phyloP scores from a whole-genome alignment of 2,888 invertebrate species.

The Hydraecia micacea region DNA sequence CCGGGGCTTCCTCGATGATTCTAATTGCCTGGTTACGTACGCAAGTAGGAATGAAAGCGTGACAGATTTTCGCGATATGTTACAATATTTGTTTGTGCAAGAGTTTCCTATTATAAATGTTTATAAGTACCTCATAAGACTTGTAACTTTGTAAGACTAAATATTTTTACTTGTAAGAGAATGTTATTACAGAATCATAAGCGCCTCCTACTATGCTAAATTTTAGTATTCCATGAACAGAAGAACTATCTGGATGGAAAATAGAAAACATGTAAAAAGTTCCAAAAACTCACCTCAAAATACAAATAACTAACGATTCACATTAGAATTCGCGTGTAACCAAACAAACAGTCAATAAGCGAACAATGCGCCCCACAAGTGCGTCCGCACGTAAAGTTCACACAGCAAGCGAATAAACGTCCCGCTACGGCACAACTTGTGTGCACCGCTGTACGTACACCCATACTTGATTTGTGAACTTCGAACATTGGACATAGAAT shows the following conservation, averaged over 20 bases:
- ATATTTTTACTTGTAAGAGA: background rate
- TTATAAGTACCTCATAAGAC: background rate
- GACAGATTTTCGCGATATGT: slow-evolving; percentile 47
- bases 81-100: slow-evolving; percentile 1
- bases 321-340: slow-evolving; percentile 27
- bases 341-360: slow-evolving; percentile 65
- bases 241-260: background rate
- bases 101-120: slow-evolving; percentile 2
- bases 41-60: slow-evolving; percentile 55
- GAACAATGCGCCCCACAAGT: slow-evolving; percentile 69
- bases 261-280: background rate
- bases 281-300: slow-evolving; percentile 6
- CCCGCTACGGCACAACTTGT: slow-evolving; percentile 75
- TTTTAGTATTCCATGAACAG: background rate
- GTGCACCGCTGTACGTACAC: slow-evolving; percentile 70
- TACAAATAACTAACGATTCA: slow-evolving; percentile 9
- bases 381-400: slow-evolving; percentile 63
- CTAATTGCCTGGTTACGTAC: slow-evolving; percentile 52
- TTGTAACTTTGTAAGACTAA: background rate
- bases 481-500: slow-evolving; percentile 69
- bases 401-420: slow-evolving; percentile 76
- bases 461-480: slow-evolving; percentile 79
- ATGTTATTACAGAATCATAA: background rate
- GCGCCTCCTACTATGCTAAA: background rate
- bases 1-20: slow-evolving; percentile 49